A percentile compares a stretch with the other conserved stretches of the same genome.
phyloP scores from a whole-genome alignment of 1,140 invertebrate genomes.

The Callitettix versicolor region DNA sequence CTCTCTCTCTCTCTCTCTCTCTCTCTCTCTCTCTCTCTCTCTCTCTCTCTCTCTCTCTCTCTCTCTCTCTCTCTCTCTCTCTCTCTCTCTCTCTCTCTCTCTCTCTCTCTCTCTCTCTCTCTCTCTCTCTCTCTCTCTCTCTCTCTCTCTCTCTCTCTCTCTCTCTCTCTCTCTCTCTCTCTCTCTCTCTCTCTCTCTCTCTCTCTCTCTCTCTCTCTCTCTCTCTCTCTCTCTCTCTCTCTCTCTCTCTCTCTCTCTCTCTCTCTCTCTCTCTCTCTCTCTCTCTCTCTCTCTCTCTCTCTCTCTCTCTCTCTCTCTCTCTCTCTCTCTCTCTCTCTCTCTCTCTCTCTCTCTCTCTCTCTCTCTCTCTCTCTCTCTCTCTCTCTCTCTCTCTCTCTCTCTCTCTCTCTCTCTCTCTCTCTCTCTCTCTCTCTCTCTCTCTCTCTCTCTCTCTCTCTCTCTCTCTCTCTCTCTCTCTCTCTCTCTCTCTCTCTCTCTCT shows the following conservation, averaged over 20 bases:
- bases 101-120: constrained; percentile 26
- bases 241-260: constrained; percentile 13
- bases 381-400: constrained; percentile 13
- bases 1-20: constrained; percentile 18
- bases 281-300: constrained; percentile 13
- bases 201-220: constrained; percentile 12
- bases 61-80: constrained; percentile 22
- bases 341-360: constrained; percentile 13
- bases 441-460: constrained; percentile 13
- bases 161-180: constrained; percentile 17
- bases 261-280: constrained; percentile 13
- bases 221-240: constrained; percentile 18
- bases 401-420: constrained; percentile 13
- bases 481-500: constrained; percentile 13
- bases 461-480: constrained; percentile 13
- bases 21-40: constrained; percentile 15
- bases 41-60: constrained; percentile 12
- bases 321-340: constrained; percentile 13
- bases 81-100: constrained; percentile 29
- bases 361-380: constrained; percentile 13
- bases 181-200: constrained; percentile 14
- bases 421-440: constrained; percentile 13
- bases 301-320: constrained; percentile 13
- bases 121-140: constrained; percentile 13
- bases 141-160: constrained; percentile 20